These are phyloP conservation scores for Eristalis tenax DNA, from an alignment of 2,888 invertebrate genomes.

Conservation along the genomic window DNA sequence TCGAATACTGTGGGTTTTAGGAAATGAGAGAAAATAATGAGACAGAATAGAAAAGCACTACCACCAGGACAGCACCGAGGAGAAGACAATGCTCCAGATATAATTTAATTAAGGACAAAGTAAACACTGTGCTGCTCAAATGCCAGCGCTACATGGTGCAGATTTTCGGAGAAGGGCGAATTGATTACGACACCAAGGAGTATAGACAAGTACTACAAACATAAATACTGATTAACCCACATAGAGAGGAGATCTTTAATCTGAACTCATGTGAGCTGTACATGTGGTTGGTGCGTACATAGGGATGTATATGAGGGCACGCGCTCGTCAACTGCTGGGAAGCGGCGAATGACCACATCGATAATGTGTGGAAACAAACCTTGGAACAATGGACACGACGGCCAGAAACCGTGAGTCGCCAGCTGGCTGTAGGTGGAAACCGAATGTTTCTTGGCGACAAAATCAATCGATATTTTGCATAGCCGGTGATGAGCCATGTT, in stretches of 20 bases:
- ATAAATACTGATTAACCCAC: conserved; percentile 49
- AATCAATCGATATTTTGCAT: conserved; percentile 22
- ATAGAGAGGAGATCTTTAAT: conserved; percentile 14
- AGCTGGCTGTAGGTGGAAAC: conserved; percentile 9
- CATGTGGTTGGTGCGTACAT: not conserved
- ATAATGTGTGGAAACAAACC: conserved; percentile 30
- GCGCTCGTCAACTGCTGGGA: conserved; percentile 15
- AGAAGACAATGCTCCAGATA: conserved; percentile 37
- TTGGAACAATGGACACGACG: conserved; percentile 6
- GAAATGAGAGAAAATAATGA: conserved; percentile 16
- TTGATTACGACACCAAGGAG: conserved; percentile 38
- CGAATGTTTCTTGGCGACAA: conserved; percentile 17
- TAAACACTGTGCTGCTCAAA: conserved; percentile 35
- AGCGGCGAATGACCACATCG: conserved; percentile 28
- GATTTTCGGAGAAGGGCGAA: conserved; percentile 16
- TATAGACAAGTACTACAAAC: conserved; percentile 35
- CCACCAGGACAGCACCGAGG: conserved; percentile 15
- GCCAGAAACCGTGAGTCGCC: conserved; percentile 3
- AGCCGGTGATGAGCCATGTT: not conserved
- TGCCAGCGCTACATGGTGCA: conserved; percentile 20
- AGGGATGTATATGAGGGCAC: conserved; percentile 11
- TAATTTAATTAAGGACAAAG: conserved; percentile 54
- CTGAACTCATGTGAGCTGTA: not conserved
- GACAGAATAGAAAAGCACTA: conserved; percentile 2
- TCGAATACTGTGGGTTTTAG: conserved; percentile 19